These are phyloP conservation scores for Herminia tarsipennalis DNA, from an alignment of 2,888 invertebrate species.

Conservation along the genomic window DNA sequence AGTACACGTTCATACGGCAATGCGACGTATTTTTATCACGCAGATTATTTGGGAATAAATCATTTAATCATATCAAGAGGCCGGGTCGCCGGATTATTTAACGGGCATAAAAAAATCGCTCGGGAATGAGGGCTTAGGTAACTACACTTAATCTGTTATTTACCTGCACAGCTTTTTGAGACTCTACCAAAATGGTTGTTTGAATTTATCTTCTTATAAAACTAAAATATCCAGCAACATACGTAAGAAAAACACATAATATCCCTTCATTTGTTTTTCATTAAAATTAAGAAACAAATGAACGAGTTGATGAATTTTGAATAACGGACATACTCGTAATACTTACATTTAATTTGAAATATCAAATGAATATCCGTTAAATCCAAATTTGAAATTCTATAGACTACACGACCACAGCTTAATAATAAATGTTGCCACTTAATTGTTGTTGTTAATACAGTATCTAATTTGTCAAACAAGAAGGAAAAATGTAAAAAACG, in stretches of 20 bases:
- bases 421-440: constrained; percentile 37
- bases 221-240: constrained; percentile 11
- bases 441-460: constrained; percentile 50
- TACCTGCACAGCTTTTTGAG: too few relatives aligned
- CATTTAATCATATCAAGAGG: too few relatives aligned
- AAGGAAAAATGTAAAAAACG: constrained; percentile 26
- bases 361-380: constrained; percentile 19
- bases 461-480: constrained; percentile 37
- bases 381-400: constrained; percentile 12
- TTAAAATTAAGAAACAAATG: constrained; percentile 9
- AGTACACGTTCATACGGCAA: too few relatives aligned
- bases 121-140: too few relatives aligned
- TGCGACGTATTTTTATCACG: too few relatives aligned
- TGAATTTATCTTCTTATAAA: too few relatives aligned
- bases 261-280: constrained; percentile 1
- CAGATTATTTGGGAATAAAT: too few relatives aligned
- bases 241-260: background rate
- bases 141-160: too few relatives aligned
- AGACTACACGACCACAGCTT: constrained; percentile 37
- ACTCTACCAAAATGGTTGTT: too few relatives aligned
- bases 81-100: too few relatives aligned
- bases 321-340: constrained; percentile 4
- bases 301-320: constrained; percentile 8
- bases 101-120: too few relatives aligned
- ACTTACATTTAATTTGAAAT: constrained; percentile 8